Evolutionary conservation across 1,140 invertebrate species (phyloP).

Genomic region (Pectinophora gossypiella): DNA sequence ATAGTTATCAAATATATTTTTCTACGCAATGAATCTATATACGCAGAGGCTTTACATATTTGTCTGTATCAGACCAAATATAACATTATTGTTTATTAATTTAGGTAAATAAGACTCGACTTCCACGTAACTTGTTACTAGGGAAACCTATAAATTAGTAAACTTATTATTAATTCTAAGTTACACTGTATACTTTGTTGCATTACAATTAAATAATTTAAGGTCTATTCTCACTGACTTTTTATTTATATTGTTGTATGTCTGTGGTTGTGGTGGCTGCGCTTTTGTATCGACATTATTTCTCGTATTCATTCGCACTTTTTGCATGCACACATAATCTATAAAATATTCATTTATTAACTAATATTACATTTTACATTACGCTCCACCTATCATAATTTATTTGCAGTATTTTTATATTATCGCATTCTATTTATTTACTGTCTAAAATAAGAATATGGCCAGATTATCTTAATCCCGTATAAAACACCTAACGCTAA

Average conservation of each 20-base stretch:
- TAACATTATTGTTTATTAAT: not conserved
- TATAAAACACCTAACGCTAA: too few relatives aligned
- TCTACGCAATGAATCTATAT: not conserved
- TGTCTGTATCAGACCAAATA: slow-evolving; percentile 7
- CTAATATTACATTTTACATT: too few relatives aligned
- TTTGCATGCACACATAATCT: too few relatives aligned
- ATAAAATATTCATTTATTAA: too few relatives aligned
- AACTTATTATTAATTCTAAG: not conserved
- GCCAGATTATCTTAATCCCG: too few relatives aligned
- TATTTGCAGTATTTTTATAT: too few relatives aligned
- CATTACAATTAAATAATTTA: slow-evolving; percentile 1
- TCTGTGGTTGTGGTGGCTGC: not conserved
- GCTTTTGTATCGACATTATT: not conserved
- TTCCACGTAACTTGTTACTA: not conserved
- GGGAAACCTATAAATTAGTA: not conserved
- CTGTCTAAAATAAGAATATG: too few relatives aligned
- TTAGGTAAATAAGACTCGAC: slow-evolving; percentile 1
- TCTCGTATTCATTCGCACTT: too few relatives aligned
- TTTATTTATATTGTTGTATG: not conserved
- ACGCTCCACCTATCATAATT: too few relatives aligned
- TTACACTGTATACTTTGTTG: slow-evolving; percentile 5
- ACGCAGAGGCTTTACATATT: slow-evolving; percentile 4
- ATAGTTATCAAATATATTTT: not conserved
- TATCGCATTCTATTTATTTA: too few relatives aligned
- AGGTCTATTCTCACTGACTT: not conserved